These are phyloP conservation scores for Telmatherina bonti DNA, from an alignment of 2,797 vertebrate species.

Conservation along the genomic window DNA sequence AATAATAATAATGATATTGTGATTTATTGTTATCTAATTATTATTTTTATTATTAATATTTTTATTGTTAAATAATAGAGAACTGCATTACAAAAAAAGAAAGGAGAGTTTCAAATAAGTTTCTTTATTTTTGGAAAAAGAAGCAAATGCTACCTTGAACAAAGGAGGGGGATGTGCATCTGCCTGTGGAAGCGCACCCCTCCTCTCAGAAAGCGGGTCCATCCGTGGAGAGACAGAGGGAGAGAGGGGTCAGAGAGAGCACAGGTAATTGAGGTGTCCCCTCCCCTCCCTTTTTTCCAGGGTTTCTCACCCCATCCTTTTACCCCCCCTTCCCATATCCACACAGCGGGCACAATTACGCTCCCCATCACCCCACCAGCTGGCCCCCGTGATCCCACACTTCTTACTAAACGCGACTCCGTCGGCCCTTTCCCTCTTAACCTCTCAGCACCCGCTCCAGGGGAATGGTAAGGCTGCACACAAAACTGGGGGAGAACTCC, in stretches of 20 bases:
- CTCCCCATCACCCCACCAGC: slow-evolving; percentile 85
- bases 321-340: slow-evolving; percentile 69
- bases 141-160: slow-evolving; percentile 66
- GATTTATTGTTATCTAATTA: slow-evolving; percentile 18
- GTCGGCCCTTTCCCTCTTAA: slow-evolving; percentile 81
- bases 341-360: slow-evolving; percentile 86
- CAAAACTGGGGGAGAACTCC: slow-evolving; percentile 61
- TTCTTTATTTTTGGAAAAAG: slow-evolving; percentile 50
- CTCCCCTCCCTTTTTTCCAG: slow-evolving; percentile 77
- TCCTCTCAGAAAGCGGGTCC: slow-evolving; percentile 75
- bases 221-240: slow-evolving; percentile 78
- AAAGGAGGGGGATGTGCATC: slow-evolving; percentile 77
- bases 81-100: slow-evolving; percentile 26
- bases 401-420: slow-evolving; percentile 83
- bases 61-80: slow-evolving; percentile 55
- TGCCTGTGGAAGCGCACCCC: slow-evolving; percentile 72
- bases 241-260: slow-evolving; percentile 81
- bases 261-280: slow-evolving; percentile 89
- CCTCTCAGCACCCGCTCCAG: slow-evolving; percentile 81
- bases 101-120: slow-evolving; percentile 70
- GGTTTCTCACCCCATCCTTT: slow-evolving; percentile 81
- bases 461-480: slow-evolving; percentile 73
- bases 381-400: slow-evolving; percentile 83
- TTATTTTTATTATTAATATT: slow-evolving; percentile 21
- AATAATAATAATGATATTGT: no score